Evolutionary conservation across 2,113 vertebrate species (phyloP).

Genomic region (Motacilla tschutschensis): DNA sequence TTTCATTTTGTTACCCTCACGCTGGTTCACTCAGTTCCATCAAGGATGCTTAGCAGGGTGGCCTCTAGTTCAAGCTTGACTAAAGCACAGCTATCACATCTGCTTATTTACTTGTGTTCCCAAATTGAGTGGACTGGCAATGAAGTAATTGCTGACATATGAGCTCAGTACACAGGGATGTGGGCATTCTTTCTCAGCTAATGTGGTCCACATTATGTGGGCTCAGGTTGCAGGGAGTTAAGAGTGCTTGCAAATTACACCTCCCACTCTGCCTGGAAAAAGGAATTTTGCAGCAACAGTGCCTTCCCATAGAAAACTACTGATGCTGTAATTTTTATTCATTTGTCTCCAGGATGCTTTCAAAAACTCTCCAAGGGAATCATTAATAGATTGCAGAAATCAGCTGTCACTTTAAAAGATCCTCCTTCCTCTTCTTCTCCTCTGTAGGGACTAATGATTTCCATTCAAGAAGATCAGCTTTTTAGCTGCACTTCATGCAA

Average conservation of each 20-base stretch:
- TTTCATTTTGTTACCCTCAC: not conserved
- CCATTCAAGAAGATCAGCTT: not conserved
- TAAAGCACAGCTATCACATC: not conserved
- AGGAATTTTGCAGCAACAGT: not conserved
- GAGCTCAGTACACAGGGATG: not conserved
- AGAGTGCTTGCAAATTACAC: not conserved
- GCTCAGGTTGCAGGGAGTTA: not conserved
- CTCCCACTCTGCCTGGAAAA: not conserved
- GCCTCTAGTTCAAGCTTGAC: not conserved
- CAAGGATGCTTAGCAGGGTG: not conserved
- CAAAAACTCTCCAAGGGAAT: conserved; percentile 22
- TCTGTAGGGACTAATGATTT: not conserved
- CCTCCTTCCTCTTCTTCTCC: not conserved
- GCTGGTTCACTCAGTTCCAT: not conserved
- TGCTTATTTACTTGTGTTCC: not conserved
- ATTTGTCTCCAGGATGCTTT: conserved; percentile 13
- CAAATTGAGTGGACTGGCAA: not conserved
- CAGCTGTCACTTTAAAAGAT: not conserved
- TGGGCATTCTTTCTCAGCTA: not conserved
- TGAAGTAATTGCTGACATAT: conserved; percentile 1
- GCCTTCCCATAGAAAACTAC: not conserved
- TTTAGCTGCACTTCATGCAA: not conserved
- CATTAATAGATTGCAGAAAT: conserved; percentile 16
- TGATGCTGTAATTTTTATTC: not conserved
- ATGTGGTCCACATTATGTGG: not conserved